Base-by-base conservation (phyloP, 1,140 invertebrate genomes). In the Drosophila pallidifrons region DNA sequence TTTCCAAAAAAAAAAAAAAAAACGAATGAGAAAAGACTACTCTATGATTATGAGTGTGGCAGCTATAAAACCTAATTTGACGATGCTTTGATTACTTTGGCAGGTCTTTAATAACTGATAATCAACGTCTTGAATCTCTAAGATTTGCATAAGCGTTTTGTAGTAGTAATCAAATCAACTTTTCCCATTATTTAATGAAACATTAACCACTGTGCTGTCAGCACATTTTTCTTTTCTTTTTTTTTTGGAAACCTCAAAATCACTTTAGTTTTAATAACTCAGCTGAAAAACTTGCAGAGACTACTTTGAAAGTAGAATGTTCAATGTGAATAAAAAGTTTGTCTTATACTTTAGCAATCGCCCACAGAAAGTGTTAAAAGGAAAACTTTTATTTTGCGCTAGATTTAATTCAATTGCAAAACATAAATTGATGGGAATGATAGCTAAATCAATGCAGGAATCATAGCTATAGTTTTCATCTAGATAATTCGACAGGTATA, bases 81-180 rank as follows among this genome's bases (percentile, higher is more conserved):
- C 30, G 57, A 57, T 28, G 49, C 41, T 25, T 59, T 68, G 47
- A 60, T 45, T 45, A 54, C 65, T 65, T 20, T 30, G 15, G 4
- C 16, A 11, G 20, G 43, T 57, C 13, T 55, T 13, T n/a, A 38
- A 60, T n/a, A 68, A 73, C 52, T 51, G 28, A 57, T 57, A 57
- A 20, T 10, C 54, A 41, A 11, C 35, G 41, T 15, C 7, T 10
- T 10, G 7, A 13, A 16, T 41, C 7, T 25, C 5, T n/a, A 0
- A 41, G 32, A 41, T 57, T 57, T 57, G 15, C 35, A 25, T 57
- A 57, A 38, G 8, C 35, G 16, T 57, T 38, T 20, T 54, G 3
- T 16, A 51, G 49, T 25, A 32, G 3, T 54, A 35, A 54, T 54
- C 51, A 35, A 54, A n/a, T 32, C 5, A 54, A 35, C 51, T 35